Conservation (phyloP, 1,140 invertebrate species). For the Sitophilus oryzae region DNA sequence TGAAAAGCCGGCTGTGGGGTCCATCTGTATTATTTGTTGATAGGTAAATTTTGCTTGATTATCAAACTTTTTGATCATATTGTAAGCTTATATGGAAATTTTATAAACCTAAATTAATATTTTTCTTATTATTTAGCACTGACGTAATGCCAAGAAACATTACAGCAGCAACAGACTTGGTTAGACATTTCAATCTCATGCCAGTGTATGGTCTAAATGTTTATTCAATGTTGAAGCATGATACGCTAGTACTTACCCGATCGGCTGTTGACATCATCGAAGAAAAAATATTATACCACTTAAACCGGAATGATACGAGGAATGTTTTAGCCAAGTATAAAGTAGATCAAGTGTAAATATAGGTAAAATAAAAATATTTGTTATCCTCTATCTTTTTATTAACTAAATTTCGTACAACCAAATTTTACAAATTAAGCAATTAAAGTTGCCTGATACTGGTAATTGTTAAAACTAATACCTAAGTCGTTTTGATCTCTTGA, state of each 20-base stretch:
- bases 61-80: background rate
- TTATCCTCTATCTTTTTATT: too few relatives aligned
- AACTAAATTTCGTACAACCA: too few relatives aligned
- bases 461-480: too few relatives aligned
- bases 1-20: slow-evolving; percentile 85
- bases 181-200: slow-evolving; percentile 89
- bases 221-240: slow-evolving; percentile 92
- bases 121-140: slow-evolving; percentile 65
- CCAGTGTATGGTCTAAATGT: slow-evolving; percentile 86
- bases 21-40: slow-evolving; percentile 93
- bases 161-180: slow-evolving; percentile 64
- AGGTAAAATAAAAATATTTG: too few relatives aligned
- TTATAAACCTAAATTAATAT: slow-evolving; percentile 19
- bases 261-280: slow-evolving; percentile 81
- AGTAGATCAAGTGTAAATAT: slow-evolving; percentile 24
- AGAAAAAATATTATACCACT: slow-evolving; percentile 71
- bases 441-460: too few relatives aligned
- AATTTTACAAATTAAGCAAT: too few relatives aligned
- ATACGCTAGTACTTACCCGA: slow-evolving; percentile 85
- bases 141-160: slow-evolving; percentile 87
- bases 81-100: too few relatives aligned
- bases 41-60: slow-evolving; percentile 52
- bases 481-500: too few relatives aligned
- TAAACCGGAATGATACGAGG: slow-evolving; percentile 59
- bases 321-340: slow-evolving; percentile 18